These are phyloP conservation scores for Fregetta grallaria DNA, from an alignment of 2,113 vertebrate species.

Conservation along the genomic window DNA sequence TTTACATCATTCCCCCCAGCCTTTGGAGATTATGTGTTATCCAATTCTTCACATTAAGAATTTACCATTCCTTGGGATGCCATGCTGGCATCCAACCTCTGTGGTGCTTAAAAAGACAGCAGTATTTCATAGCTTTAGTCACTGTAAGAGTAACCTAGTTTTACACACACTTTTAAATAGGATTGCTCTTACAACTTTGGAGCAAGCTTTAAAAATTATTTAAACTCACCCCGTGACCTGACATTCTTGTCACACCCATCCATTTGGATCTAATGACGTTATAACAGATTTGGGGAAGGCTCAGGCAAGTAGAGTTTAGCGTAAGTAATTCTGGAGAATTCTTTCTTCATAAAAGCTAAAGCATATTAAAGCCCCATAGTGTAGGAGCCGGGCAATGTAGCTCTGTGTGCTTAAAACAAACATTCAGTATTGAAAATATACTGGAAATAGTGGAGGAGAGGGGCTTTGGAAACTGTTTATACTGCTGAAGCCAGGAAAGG, in stretches of 20 bases:
- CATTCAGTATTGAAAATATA: background rate
- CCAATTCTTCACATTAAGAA: conserved; percentile 1
- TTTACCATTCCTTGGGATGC: conserved; percentile 16
- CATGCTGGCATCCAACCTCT: background rate
- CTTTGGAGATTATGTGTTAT: conserved; percentile 14
- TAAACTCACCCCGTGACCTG: background rate
- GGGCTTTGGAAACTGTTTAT: background rate
- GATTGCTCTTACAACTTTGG: background rate
- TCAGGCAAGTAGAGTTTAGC: background rate
- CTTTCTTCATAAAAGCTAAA: background rate
- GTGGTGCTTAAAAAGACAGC: background rate
- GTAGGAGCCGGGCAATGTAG: background rate
- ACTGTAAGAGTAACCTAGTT: conserved; percentile 11
- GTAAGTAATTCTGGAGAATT: background rate
- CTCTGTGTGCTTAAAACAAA: background rate
- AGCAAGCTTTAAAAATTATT: conserved; percentile 28
- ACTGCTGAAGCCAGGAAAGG: background rate
- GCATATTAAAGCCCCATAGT: background rate
- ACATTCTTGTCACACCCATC: background rate
- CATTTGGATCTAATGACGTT: background rate
- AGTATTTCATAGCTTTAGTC: background rate
- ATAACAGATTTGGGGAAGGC: background rate
- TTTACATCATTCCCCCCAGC: background rate
- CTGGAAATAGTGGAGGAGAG: background rate
- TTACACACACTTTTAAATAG: background rate